A percentile compares a stretch with the other conserved stretches of the same genome.
These are phyloP conservation scores for Hirtodrosophila trivittata DNA, from an alignment of 2,888 invertebrate species.

Conservation along the genomic window DNA sequence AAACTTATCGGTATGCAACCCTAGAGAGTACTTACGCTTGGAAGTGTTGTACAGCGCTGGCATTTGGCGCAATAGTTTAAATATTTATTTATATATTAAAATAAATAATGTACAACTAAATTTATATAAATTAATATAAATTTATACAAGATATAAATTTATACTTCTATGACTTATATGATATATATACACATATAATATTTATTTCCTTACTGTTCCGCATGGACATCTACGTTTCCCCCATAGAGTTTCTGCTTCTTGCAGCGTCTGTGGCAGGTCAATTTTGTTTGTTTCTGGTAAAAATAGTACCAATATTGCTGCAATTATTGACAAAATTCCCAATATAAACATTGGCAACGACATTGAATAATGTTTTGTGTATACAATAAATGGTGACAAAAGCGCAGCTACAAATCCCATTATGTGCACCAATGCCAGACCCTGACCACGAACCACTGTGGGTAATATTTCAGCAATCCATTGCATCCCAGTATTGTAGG, in stretches of 20 bases:
- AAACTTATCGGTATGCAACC: neutral
- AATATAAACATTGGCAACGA: conserved; percentile 80
- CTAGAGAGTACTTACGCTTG: too few species aligned
- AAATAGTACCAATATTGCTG: conserved; percentile 90
- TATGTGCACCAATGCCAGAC: conserved; percentile 92
- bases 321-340: conserved; percentile 89
- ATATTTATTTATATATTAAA: too few species aligned
- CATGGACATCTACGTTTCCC: too few species aligned
- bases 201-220: too few species aligned
- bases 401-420: conserved; percentile 94
- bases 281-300: conserved; percentile 93
- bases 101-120: too few species aligned
- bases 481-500: conserved; percentile 94
- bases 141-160: too few species aligned
- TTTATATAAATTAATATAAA: too few species aligned
- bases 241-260: conserved; percentile 86
- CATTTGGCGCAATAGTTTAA: too few species aligned
- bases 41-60: too few species aligned
- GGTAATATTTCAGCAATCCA: conserved; percentile 94
- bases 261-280: conserved; percentile 92
- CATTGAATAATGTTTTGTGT: conserved; percentile 85
- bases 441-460: conserved; percentile 93
- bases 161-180: too few species aligned
- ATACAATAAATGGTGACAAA: conserved; percentile 92
- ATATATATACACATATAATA: too few species aligned